phyloP scores from a whole-genome alignment of 2,797 vertebrate genomes.

The Gymnothorax reevesii region DNA sequence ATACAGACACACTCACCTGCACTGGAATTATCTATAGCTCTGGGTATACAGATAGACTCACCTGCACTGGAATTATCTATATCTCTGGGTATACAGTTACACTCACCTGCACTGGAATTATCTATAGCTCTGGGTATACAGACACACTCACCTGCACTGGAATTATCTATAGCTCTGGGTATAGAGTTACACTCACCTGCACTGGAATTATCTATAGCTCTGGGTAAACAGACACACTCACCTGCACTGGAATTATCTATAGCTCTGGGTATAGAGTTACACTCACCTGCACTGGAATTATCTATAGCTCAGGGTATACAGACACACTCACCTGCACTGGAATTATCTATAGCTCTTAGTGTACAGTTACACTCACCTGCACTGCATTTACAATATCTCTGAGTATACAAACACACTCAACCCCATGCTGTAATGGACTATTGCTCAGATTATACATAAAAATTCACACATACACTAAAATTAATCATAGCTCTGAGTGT shows the following conservation, averaged over 20 bases:
- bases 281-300: background rate
- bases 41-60: background rate
- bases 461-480: too few relatives aligned
- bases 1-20: slow-evolving; percentile 23
- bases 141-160: background rate
- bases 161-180: background rate
- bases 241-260: background rate
- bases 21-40: background rate
- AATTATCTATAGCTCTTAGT: background rate
- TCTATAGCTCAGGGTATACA: background rate
- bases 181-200: background rate
- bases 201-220: background rate
- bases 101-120: background rate
- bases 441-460: background rate
- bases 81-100: background rate
- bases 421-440: background rate
- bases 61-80: background rate
- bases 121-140: background rate
- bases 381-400: background rate
- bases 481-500: too few relatives aligned
- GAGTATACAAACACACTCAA: background rate
- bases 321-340: background rate
- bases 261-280: background rate
- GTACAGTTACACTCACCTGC: background rate
- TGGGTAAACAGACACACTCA: background rate